Base-by-base conservation (phyloP, 2,797 vertebrate species). In the Hirundo rustica region DNA sequence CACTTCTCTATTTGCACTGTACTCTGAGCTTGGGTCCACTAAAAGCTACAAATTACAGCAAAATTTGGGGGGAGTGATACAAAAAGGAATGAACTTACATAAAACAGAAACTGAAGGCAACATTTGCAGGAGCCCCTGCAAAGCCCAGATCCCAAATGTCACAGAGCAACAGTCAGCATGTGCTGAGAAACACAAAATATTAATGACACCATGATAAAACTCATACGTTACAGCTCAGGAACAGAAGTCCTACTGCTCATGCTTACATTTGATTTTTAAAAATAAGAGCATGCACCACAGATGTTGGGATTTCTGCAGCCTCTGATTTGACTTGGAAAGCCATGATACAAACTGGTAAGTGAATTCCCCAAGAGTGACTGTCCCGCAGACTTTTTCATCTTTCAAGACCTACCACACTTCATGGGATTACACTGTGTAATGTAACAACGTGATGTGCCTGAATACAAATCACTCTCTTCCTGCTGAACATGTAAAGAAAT, bases 401-500 rank as follows among this genome's bases (percentile, higher is more conserved):
- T 91, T 95, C 91, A 95, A 92, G 94, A 94, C 88, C 67, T 76
- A 85, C 91, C 84, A 86, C 79, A 75, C 75, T 91, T 85, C 74
- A 71, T 36, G 64, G 60, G 21, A 83, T 81, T 75, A 44, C 75
- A 86, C 68, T 44, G 61, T 92, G 82, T 51, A 91, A 82, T 75
- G 86, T 45, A 96, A 92, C 88, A 96, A 75, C 4, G 5, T 7
- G 42, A 61, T 78, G 74, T 78, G 55, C 72, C 93, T 93, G 94
- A 94, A 93, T 83, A 96, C 88, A 96, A 95, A 94, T 90, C 58
- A 30, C 81, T 38, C 62, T 47, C 71, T 93, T 94, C 89, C 93
- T 65, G 55, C 57, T 74, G 67, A 95, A 94, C 48, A 34, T 3
- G 11, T 62, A 88, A 89, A 92, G 70, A 84, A 96, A 95, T 65